These are phyloP conservation scores for Leguminivora glycinivorella DNA, from an alignment of 1,140 invertebrate species.

Conservation along the genomic window DNA sequence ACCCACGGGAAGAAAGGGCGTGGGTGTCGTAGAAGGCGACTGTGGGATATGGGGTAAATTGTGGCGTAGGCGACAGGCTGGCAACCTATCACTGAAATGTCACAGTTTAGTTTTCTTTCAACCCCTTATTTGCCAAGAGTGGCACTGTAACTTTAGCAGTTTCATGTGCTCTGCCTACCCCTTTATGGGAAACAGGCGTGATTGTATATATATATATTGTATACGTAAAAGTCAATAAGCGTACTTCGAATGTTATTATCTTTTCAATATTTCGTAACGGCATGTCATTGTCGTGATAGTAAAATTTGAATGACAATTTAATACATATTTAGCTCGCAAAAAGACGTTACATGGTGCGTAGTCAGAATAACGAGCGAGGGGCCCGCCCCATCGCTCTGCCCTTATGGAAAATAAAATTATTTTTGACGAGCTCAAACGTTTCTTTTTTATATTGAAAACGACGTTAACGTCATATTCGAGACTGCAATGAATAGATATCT, in stretches of 20 bases:
- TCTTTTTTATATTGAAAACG: constrained; percentile 39
- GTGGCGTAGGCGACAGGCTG: too few species aligned
- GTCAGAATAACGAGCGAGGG: constrained; percentile 56
- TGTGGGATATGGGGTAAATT: too few species aligned
- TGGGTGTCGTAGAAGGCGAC: too few species aligned
- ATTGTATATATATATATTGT: too few species aligned
- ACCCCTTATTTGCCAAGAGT: too few species aligned
- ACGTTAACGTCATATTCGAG: constrained; percentile 23
- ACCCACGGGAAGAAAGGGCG: too few species aligned
- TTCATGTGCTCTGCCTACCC: too few species aligned
- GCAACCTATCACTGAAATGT: too few species aligned
- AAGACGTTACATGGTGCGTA: constrained; percentile 51
- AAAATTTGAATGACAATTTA: constrained; percentile 54
- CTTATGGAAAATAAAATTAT: constrained; percentile 52
- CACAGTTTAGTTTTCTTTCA: too few species aligned
- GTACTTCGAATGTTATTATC: constrained; percentile 1
- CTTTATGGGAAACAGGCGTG: too few species aligned
- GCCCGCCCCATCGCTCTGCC: constrained; percentile 42
- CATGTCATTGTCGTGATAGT: constrained; percentile 47
- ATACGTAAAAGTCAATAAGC: background rate
- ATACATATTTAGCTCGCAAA: constrained; percentile 56
- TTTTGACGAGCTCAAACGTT: constrained; percentile 49
- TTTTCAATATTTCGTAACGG: constrained; percentile 31
- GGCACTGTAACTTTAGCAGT: too few species aligned
- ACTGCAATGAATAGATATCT: background rate